Evolutionary conservation across 2,113 vertebrate genomes (phyloP), one percentile per base, ranked within the genome.

Genomic region (Oncorhynchus masou): DNA sequence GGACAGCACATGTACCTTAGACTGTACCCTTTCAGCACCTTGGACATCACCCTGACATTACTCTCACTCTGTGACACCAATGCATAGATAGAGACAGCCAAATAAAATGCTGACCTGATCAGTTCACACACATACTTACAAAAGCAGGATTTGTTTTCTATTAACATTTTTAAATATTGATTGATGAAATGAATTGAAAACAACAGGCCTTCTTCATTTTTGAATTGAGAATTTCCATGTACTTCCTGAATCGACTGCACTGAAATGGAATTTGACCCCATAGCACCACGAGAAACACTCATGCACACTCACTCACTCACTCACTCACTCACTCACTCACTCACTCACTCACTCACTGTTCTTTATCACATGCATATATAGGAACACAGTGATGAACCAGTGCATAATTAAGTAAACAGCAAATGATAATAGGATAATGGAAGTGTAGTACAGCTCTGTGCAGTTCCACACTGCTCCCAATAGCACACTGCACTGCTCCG

Each of bases 341-440:
- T 27, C 27, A 27, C 27, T 27, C 27, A 27, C 34, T 29, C 13
- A 59, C 60, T 25, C 54, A 24, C 75, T 80, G 49, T 34, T 74
- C 68, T 83, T 77, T 51, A 73, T 67, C 68, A 74, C 81, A 77
- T 83, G 79, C 76, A 79, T 79, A 68, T 68, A 68, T 71, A 79
- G 68, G 70, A 16, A 31, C 74, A 34, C 62, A 74, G 70, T 1
- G 79, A 83, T 70, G 24, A 74, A 74, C 74, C 79, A 74, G 54
- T 39, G 68, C 65, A 81, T 84, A 80, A 80, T 84, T 84, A 82
- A 82, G 27, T 83, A 72, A 81, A 73, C 65, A 72, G 70, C 74
- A 65, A 81, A 78, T 78, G 71, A 77, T 64, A 78, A 71, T 64
- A 48, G 62, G 48, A 39, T 65, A 29, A 57, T 39, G 29, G 48